Evolutionary conservation across 2,797 vertebrate genomes (phyloP), one percentile per base, ranked within the genome.

Genomic region (Parauchenoglanis ngamensis): DNA sequence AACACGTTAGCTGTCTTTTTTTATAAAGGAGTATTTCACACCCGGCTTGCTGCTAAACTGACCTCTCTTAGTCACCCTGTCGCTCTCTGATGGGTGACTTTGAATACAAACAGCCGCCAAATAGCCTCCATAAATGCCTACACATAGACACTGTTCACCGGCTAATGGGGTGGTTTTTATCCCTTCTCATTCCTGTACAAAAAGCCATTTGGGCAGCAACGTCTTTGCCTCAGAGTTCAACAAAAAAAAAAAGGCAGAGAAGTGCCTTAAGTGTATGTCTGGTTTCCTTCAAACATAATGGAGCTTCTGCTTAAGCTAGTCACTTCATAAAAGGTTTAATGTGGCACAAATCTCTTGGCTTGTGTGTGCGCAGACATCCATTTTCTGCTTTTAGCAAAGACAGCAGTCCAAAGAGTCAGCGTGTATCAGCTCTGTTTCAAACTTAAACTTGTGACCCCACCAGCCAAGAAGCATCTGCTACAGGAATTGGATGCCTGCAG

Each of bases 11-110:
- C 21, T 88, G 35, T 87, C 88, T 89, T 88, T 90, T 89, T 52
- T 49, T n/a, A 17, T 88, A 80, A 65, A 93, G 91, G 93, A 89
- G 31, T 11, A 28, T 93, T 93, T 94, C 90, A 94, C 89, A 94
- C 93, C 92, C 88, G 44, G 88, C 90, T 90, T 17, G 88, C 89
- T 91, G 81, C 91, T 92, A 90, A 93, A 93, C 92, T 88, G 91
- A 86, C 83, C 40, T 90, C 93, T 92, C 92, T 68, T 85, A 89
- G 92, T 85, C 59, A 49, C 21, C 65, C 87, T 67, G 72, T 82
- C 57, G 10, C 21, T n/a, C 56, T 81, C 35, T 75, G 77, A 80
- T 40, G 54, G n/a, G n/a, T 1, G 10, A 19, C 56, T 80, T 40
- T 78, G 57, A 84, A 85, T 72, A 35, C 83, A 87, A 88, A 89